These are phyloP conservation scores for Cerastoderma edule DNA, from an alignment of 2,888 invertebrate species.

Conservation along the genomic window DNA sequence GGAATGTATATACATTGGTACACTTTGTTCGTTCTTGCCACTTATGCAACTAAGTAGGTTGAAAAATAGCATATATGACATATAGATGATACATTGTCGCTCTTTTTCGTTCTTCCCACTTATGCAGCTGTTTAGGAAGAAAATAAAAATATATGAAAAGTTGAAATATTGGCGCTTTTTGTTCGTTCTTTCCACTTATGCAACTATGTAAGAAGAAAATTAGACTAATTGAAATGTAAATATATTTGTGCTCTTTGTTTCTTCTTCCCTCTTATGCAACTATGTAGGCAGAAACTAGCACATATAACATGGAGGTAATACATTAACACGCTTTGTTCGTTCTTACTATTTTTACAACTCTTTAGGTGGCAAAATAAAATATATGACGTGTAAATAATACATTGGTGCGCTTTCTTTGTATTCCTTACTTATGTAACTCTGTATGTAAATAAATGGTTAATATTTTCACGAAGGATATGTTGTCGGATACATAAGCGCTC, in stretches of 20 bases:
- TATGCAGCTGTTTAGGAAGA: too few species aligned
- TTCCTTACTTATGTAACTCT: slow-evolving; percentile 32
- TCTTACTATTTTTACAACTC: slow-evolving; percentile 35
- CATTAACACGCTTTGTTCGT: slow-evolving; percentile 21
- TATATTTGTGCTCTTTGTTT: slow-evolving; percentile 27
- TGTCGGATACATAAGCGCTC: too few species aligned
- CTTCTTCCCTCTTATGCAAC: slow-evolving; percentile 33
- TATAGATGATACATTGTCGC: slow-evolving; percentile 30
- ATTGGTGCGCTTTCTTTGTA: slow-evolving; percentile 28
- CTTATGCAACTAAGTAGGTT: slow-evolving; percentile 32
- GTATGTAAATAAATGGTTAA: not conserved
- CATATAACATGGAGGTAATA: slow-evolving; percentile 48
- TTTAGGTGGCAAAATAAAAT: slow-evolving; percentile 5
- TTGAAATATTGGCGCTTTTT: too few species aligned
- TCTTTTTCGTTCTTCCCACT: slow-evolving; percentile 25
- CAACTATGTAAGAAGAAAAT: too few species aligned
- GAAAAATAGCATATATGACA: not conserved
- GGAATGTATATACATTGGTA: slow-evolving; percentile 34
- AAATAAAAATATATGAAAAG: too few species aligned
- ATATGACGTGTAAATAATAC: too few species aligned
- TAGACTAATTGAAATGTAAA: too few species aligned
- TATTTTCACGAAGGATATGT: too few species aligned
- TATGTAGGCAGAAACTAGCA: slow-evolving; percentile 19
- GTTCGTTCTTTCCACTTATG: too few species aligned
- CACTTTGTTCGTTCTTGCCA: slow-evolving; percentile 24